Percentiles rank a stretch among this genome's conserved stretches.
These are phyloP conservation scores for Eilema sororculum DNA, from an alignment of 2,888 invertebrate species.

Conservation along the genomic window DNA sequence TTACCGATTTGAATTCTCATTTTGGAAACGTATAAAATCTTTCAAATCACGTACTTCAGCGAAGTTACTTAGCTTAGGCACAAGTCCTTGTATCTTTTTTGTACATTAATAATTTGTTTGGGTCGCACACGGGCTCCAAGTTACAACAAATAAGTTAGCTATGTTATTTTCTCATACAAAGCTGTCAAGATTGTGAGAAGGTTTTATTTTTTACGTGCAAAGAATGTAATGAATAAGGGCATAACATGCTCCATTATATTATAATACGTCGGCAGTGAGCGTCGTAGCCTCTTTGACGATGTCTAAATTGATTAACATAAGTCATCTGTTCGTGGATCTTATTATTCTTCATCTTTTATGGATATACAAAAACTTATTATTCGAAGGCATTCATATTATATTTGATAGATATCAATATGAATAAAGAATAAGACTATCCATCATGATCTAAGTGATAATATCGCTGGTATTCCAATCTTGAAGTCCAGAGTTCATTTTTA, in stretches of 20 bases:
- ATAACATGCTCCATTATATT: constrained; percentile 67
- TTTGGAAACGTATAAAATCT: constrained; percentile 65
- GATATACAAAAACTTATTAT: constrained; percentile 15
- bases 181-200: constrained; percentile 74
- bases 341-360: constrained; percentile 23
- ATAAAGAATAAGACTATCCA: neutral
- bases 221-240: constrained; percentile 75
- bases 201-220: constrained; percentile 82
- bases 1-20: constrained; percentile 70
- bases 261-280: constrained; percentile 59
- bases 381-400: neutral
- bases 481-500: neutral
- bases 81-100: constrained; percentile 75
- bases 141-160: constrained; percentile 70
- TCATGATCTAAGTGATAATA: neutral
- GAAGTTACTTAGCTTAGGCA: constrained; percentile 73
- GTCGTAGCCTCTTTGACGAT: constrained; percentile 52
- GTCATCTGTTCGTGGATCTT: constrained; percentile 47
- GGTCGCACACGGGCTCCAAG: constrained; percentile 67
- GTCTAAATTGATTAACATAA: constrained; percentile 67
- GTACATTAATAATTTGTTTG: constrained; percentile 78
- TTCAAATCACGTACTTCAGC: constrained; percentile 76
- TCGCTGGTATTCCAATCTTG: neutral
- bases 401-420: neutral
- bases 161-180: constrained; percentile 74